Conservation (phyloP, 2,797 vertebrate species). For the Parauchenoglanis punctatus region DNA sequence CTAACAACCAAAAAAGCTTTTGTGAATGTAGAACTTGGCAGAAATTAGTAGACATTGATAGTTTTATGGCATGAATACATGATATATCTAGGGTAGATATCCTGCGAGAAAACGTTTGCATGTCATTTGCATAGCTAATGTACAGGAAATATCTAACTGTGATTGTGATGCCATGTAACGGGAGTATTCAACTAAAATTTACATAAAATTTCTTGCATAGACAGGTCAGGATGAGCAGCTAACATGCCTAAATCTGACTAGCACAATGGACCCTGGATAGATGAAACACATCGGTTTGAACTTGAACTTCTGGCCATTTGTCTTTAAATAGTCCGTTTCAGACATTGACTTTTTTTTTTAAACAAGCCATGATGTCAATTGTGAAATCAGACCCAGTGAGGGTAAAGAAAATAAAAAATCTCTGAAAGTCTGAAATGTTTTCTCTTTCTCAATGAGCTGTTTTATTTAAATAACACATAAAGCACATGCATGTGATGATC, state of each 20-base stretch:
- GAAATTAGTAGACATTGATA: neutral
- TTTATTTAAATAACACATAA: neutral
- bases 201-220: too few species aligned
- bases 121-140: neutral
- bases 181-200: too few species aligned
- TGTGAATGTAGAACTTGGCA: neutral
- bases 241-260: too few species aligned
- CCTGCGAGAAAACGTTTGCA: neutral
- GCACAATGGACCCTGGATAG: neutral
- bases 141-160: too few species aligned
- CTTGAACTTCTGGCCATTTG: neutral
- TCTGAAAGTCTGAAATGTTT: neutral
- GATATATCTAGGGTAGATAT: neutral
- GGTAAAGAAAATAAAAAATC: neutral
- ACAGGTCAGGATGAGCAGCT: too few species aligned
- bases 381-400: neutral
- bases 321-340: neutral
- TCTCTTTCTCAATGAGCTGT: too few species aligned
- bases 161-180: too few species aligned
- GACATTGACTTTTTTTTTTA: neutral
- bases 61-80: neutral
- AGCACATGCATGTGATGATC: neutral
- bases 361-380: neutral
- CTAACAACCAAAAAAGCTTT: too few species aligned
- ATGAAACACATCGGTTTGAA: neutral